These are phyloP conservation scores for Sebastolobus alascanus DNA, from an alignment of 2,797 vertebrate species.

Conservation along the genomic window DNA sequence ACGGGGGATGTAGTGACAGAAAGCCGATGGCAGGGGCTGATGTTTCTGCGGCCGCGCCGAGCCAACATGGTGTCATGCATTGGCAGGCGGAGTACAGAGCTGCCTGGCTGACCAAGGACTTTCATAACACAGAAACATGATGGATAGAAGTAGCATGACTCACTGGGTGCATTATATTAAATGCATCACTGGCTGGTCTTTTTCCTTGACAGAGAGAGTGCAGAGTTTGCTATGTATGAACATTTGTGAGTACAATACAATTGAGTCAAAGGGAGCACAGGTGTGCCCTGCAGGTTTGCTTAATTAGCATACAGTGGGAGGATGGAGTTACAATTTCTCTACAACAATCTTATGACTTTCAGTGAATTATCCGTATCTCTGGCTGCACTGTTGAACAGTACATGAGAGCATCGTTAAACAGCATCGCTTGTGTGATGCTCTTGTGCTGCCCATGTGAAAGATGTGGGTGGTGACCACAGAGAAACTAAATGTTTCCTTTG, in stretches of 20 bases:
- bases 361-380: not conserved
- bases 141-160: constrained; percentile 44
- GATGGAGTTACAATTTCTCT: not conserved
- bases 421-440: constrained; percentile 20
- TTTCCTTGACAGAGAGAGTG: constrained; percentile 4
- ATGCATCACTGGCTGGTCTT: constrained; percentile 7
- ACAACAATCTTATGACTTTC: not conserved
- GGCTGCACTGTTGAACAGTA: not conserved
- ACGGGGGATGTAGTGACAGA: constrained; percentile 29
- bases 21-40: constrained; percentile 44
- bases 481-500: constrained; percentile 63
- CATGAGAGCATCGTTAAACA: not conserved
- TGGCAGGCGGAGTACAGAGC: constrained; percentile 55
- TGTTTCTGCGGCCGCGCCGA: constrained; percentile 26
- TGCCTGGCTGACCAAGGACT: constrained; percentile 62
- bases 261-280: not conserved
- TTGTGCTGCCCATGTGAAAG: constrained; percentile 67
- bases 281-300: not conserved
- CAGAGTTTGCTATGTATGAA: not conserved
- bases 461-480: constrained; percentile 59
- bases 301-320: not conserved
- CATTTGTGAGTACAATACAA: not conserved
- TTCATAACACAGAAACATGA: constrained; percentile 57
- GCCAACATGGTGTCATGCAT: constrained; percentile 70
- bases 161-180: constrained; percentile 25